Evolutionary conservation across 2,888 invertebrate genomes (phyloP), one percentile per base, ranked within the genome.

Genomic region (Diaprepes abbreviatus): DNA sequence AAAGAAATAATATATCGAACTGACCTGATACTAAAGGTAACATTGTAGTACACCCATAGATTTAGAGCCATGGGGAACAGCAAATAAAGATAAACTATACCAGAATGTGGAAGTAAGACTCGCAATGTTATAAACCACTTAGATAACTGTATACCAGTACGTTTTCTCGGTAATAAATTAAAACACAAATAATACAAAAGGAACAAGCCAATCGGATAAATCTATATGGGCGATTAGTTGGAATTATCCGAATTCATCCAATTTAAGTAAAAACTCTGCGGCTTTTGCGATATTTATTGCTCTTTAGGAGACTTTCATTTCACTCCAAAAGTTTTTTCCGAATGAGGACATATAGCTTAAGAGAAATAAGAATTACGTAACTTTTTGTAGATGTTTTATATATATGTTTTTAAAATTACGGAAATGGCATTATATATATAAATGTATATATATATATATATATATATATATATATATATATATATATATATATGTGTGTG

Each of bases 21-120:
- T 21, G 24, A 21, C 24, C 19, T 48, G 1, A 12, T 24, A 43
- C 19, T 48, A 12, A 12, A 24, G 6, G 43, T 2, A 19, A 19
- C 48, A 24, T 9, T 24, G 12, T 7, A 28, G n/a, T 40, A 12
- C 14, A 43, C 58, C 16, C n/a, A 58, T 43, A 58, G 40, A 40
- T 43, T 21, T 58, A 12, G 43, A 35, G 40, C 58, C 36, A 43
- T 28, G 28, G 58, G 43, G 16, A 60, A 48, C 35, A 33, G 21
- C 24, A 50, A 33, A 31, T 33, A 35, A 48, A 65, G 65, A 65
- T 65, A 65, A 65, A 57, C 35, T 48, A 55, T 31, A 57, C 21
- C 65, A 65, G 57, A 65, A 65, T 65, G 65, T 65, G 65, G 65
- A 65, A 65, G 65, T 65, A 65, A 54, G 57, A 55, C 45, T 45